phyloP scores from a whole-genome alignment of 2,888 invertebrate species.

The Drosophila helvetica region DNA sequence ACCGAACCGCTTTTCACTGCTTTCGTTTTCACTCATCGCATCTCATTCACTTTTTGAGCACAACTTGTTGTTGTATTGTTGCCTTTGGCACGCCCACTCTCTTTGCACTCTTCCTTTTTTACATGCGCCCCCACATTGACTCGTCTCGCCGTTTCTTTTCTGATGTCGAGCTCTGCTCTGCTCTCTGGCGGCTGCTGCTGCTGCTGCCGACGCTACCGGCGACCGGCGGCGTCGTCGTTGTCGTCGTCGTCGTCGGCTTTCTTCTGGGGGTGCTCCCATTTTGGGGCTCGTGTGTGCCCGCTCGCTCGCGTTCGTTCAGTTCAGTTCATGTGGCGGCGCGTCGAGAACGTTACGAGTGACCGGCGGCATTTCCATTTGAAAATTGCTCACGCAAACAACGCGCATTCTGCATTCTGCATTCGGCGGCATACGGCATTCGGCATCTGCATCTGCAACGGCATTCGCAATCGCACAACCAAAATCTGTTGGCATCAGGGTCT shows the following conservation, averaged over 20 bases:
- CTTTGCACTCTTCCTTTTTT: conserved; percentile 15
- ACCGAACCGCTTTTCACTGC: conserved; percentile 5
- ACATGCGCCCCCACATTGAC: conserved; percentile 26
- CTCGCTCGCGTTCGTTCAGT: conserved; percentile 61
- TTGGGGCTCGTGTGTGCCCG: conserved; percentile 42
- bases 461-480: conserved; percentile 1
- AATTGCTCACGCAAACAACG: conserved; percentile 33
- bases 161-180: neutral
- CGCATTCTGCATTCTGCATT: conserved; percentile 5
- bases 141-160: neutral
- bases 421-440: neutral
- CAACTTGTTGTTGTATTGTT: neutral
- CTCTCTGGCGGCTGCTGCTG: neutral
- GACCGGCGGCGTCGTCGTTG: conserved; percentile 12
- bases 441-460: conserved; percentile 22
- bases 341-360: conserved; percentile 63
- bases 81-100: conserved; percentile 10
- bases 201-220: conserved; percentile 31
- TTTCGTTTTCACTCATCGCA: conserved; percentile 31
- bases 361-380: conserved; percentile 1
- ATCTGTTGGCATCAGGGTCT: conserved; percentile 10
- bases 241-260: conserved; percentile 22
- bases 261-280: conserved; percentile 42
- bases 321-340: conserved; percentile 73
- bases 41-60: conserved; percentile 25